These are phyloP conservation scores for Leucophora obtusa DNA, from an alignment of 2,888 invertebrate genomes.

Conservation along the genomic window DNA sequence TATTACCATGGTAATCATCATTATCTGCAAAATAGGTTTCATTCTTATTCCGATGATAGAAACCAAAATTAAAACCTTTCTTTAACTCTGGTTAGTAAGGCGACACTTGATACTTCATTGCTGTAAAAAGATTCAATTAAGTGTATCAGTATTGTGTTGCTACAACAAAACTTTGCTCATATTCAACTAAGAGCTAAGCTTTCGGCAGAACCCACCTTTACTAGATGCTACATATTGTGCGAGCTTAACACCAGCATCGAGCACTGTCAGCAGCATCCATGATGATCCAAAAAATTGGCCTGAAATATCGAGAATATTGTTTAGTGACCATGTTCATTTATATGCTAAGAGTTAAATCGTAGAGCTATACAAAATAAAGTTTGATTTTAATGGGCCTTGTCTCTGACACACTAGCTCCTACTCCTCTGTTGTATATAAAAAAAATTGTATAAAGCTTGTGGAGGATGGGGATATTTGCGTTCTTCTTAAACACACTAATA, in stretches of 20 bases:
- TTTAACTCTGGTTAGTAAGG: background rate
- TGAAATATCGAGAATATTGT: slow-evolving; percentile 57
- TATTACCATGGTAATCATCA: background rate
- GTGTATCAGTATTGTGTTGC: slow-evolving; percentile 22
- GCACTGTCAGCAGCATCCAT: slow-evolving; percentile 52
- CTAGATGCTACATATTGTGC: slow-evolving; percentile 51
- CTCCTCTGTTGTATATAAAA: slow-evolving; percentile 30
- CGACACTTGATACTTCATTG: slow-evolving; percentile 8
- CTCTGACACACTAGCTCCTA: slow-evolving; percentile 33
- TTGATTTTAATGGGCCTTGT: background rate
- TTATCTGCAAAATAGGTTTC: slow-evolving; percentile 23
- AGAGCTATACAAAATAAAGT: slow-evolving; percentile 26
- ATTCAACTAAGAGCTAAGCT: slow-evolving; percentile 1
- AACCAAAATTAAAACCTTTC: slow-evolving; percentile 10
- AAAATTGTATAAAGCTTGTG: background rate
- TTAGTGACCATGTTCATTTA: slow-evolving; percentile 30
- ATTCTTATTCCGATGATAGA: slow-evolving; percentile 10
- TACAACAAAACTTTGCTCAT: slow-evolving; percentile 17
- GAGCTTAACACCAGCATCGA: slow-evolving; percentile 29
- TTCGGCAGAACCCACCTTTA: slow-evolving; percentile 51
- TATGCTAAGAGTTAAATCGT: slow-evolving; percentile 19
- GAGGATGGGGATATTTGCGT: background rate
- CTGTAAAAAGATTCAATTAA: slow-evolving; percentile 58
- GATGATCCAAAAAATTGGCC: slow-evolving; percentile 36
- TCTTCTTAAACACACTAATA: background rate